These are phyloP conservation scores for Euleptes europaea DNA, from an alignment of 2,113 vertebrate genomes.

Conservation along the genomic window DNA sequence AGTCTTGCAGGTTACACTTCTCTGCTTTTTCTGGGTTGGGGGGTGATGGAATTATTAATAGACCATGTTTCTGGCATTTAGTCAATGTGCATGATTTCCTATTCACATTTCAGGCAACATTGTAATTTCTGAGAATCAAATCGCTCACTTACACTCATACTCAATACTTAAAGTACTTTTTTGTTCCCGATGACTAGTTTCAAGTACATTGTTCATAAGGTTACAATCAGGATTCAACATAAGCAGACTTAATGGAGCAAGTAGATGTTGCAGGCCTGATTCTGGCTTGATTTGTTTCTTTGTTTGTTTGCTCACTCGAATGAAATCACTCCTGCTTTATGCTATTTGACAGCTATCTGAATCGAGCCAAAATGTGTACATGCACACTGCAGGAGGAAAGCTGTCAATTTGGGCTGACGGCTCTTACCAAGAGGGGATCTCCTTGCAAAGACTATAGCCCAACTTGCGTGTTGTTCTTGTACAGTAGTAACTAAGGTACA, in stretches of 20 bases:
- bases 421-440: neutral
- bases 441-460: neutral
- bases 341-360: neutral
- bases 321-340: neutral
- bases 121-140: neutral
- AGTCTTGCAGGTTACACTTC: conserved; percentile 12
- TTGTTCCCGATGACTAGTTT: conserved; percentile 11
- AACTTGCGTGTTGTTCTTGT: neutral
- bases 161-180: neutral
- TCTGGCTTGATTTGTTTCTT: conserved; percentile 30
- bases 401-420: rapidly evolving
- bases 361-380: neutral
- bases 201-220: neutral
- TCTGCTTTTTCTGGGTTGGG: neutral
- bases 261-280: neutral
- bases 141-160: neutral
- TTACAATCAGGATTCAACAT: neutral
- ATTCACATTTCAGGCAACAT: rapidly evolving
- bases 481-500: no score
- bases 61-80: conserved; percentile 13
- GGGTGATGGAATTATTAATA: conserved; percentile 18
- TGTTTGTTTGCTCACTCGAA: neutral
- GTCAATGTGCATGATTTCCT: neutral
- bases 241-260: neutral
- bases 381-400: neutral